Percentiles rank a stretch among this genome's conserved stretches.
These are phyloP conservation scores for Pseudomyrmex sp. DNA, from an alignment of 1,140 invertebrate genomes.

Conservation along the genomic window DNA sequence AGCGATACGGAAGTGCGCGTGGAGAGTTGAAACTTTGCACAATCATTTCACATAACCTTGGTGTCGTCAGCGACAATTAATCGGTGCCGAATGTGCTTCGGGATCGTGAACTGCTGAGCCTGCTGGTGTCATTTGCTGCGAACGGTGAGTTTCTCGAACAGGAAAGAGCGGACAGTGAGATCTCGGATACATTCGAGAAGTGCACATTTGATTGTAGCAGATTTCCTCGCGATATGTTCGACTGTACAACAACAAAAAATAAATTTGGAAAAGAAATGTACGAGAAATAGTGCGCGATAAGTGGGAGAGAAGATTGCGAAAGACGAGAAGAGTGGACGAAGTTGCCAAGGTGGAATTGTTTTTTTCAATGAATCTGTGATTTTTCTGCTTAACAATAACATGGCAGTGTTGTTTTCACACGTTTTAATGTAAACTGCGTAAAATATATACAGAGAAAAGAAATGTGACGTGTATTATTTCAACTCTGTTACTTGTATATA, in stretches of 20 bases:
- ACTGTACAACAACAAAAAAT: not conserved
- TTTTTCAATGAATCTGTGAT: not conserved
- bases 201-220: no score
- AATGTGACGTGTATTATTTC: not conserved
- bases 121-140: not conserved
- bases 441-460: not conserved
- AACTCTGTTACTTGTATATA: not conserved
- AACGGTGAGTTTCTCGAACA: slow-evolving; percentile 19
- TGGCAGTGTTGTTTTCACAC: no score
- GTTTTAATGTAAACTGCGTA: not conserved
- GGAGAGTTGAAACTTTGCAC: not conserved
- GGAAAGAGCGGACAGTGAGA: not conserved
- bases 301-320: not conserved
- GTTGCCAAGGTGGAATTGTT: slow-evolving; percentile 11
- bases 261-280: not conserved
- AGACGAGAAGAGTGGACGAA: not conserved
- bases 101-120: not conserved
- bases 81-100: slow-evolving; percentile 1
- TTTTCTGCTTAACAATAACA: not conserved
- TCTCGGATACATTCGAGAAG: no score
- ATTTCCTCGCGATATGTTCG: not conserved
- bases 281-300: not conserved
- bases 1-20: no score
- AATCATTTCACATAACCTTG: slow-evolving; percentile 14
- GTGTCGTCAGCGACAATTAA: not conserved